Evolutionary conservation across 2,113 vertebrate genomes (phyloP).

Genomic region (Rhinoderma darwinii): DNA sequence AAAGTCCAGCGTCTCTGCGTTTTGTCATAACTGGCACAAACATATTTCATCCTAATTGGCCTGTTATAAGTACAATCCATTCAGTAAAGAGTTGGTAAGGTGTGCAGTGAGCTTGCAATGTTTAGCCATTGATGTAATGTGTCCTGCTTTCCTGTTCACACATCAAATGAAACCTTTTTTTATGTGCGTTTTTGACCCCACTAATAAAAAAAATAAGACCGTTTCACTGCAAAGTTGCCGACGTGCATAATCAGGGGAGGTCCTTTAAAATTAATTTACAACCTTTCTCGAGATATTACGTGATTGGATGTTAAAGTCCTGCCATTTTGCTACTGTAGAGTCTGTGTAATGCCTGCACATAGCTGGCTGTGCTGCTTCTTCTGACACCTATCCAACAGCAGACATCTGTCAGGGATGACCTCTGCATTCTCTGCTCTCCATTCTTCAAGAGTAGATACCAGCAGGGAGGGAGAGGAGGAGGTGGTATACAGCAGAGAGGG

Average conservation of each 20-base stretch:
- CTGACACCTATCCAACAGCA: no score
- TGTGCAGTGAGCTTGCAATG: not conserved
- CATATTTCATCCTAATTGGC: slow-evolving; percentile 48
- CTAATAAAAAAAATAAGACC: not conserved
- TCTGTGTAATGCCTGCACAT: no score
- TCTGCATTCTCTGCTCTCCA: no score
- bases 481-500: no score
- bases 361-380: no score
- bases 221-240: not conserved
- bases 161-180: not conserved
- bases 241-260: not conserved
- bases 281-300: no score
- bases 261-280: no score
- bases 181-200: not conserved
- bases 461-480: no score
- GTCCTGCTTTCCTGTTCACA: slow-evolving; percentile 32
- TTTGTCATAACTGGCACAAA: slow-evolving; percentile 29
- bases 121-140: slow-evolving; percentile 9
- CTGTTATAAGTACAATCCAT: slow-evolving; percentile 38
- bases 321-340: no score
- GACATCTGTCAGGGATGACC: no score
- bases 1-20: not conserved
- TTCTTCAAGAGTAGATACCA: no score
- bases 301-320: no score
- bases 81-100: not conserved